phyloP scores from a whole-genome alignment of 2,797 vertebrate genomes.

The Lagocephalus sceleratus region DNA sequence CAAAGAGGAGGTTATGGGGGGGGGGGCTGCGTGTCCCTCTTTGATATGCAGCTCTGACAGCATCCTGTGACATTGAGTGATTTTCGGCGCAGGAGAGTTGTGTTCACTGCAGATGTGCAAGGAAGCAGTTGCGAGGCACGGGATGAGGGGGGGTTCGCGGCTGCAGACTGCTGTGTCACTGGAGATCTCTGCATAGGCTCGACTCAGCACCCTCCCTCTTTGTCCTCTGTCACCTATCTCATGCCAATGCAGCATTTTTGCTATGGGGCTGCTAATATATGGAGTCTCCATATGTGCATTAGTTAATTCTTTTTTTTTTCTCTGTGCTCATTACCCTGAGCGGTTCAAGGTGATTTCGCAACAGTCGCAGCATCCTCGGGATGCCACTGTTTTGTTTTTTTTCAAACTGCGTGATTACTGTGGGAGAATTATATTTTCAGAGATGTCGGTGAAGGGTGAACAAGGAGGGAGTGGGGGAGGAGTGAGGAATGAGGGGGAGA shows the following conservation, averaged over 20 bases:
- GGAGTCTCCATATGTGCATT: neutral
- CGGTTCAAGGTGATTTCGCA: constrained; percentile 24
- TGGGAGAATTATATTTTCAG: constrained; percentile 57
- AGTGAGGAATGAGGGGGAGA: constrained; percentile 34
- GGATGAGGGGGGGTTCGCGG: constrained; percentile 9
- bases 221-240: constrained; percentile 37
- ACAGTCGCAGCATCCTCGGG: constrained; percentile 33
- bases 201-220: constrained; percentile 32
- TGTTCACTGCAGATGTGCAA: neutral
- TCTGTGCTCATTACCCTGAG: constrained; percentile 1
- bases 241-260: constrained; percentile 19
- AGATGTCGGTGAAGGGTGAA: constrained; percentile 77
- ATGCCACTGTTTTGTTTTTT: constrained; percentile 11
- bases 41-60: constrained; percentile 9
- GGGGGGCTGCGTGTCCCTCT: constrained; percentile 7
- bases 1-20: constrained; percentile 25
- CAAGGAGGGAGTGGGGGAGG: constrained; percentile 45
- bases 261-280: constrained; percentile 18
- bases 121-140: constrained; percentile 6
- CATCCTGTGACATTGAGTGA: constrained; percentile 24
- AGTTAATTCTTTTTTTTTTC: too few species aligned
- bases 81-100: neutral
- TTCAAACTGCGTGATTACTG: constrained; percentile 48
- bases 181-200: constrained; percentile 56
- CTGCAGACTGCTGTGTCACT: constrained; percentile 75